Evolutionary conservation across 1,140 invertebrate genomes (phyloP).

Genomic region (Caerostris extrusa): DNA sequence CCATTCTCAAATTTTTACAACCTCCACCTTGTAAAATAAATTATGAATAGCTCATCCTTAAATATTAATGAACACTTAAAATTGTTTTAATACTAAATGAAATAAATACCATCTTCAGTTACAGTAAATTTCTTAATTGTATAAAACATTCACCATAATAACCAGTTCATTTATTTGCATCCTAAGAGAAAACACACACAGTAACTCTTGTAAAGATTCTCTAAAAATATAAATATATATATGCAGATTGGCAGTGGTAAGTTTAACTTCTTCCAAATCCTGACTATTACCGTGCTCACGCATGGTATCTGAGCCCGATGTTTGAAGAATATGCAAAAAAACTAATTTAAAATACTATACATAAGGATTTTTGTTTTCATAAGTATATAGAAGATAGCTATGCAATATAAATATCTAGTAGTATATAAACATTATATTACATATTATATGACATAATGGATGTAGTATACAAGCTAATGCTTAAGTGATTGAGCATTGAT

Average conservation of each 20-base stretch:
- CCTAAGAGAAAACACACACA: constrained; percentile 29
- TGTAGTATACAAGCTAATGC: constrained; percentile 15
- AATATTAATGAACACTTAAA: constrained; percentile 6
- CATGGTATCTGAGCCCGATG: constrained; percentile 3
- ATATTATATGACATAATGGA: constrained; percentile 16
- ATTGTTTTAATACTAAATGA: not conserved
- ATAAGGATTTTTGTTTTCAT: constrained; percentile 27
- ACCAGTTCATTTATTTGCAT: not conserved
- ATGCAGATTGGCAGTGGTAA: constrained; percentile 50
- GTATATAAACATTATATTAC: constrained; percentile 39
- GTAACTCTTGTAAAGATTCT: constrained; percentile 60
- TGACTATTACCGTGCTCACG: constrained; percentile 31
- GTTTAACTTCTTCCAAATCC: not conserved
- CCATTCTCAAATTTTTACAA: constrained; percentile 16
- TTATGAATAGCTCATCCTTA: constrained; percentile 17
- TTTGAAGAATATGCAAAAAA: constrained; percentile 13
- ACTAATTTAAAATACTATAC: constrained; percentile 64
- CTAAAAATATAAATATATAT: constrained; percentile 69
- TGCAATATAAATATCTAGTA: constrained; percentile 42
- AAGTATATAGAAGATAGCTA: constrained; percentile 47
- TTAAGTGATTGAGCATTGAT: constrained; percentile 21
- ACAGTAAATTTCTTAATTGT: not conserved
- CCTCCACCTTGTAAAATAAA: constrained; percentile 44
- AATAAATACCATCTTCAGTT: constrained; percentile 6
- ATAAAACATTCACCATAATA: constrained; percentile 9